A percentile compares a stretch with the other conserved stretches of the same genome.
These are phyloP conservation scores for Pteronura brasiliensis DNA, from an alignment of 2,113 vertebrate species.

Conservation along the genomic window DNA sequence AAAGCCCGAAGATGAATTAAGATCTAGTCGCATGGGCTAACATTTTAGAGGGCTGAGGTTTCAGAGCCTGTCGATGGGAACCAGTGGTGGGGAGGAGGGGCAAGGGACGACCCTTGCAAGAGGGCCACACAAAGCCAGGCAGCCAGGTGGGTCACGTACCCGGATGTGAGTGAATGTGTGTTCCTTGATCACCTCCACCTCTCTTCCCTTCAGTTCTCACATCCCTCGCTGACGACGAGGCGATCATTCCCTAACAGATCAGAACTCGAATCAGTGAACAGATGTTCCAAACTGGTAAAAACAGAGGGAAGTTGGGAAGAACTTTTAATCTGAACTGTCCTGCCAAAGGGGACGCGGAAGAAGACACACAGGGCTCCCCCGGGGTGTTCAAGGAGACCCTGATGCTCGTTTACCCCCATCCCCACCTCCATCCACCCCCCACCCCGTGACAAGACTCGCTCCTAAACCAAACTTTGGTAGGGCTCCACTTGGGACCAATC, in stretches of 20 bases:
- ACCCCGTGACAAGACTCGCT: neutral
- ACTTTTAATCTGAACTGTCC: neutral
- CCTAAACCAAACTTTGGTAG: neutral
- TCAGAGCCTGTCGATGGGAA: neutral
- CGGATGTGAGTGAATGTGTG: fast-evolving
- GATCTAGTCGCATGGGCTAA: neutral
- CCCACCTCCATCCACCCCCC: too few species aligned
- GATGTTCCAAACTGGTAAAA: neutral
- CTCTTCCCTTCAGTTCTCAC: neutral
- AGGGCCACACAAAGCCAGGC: neutral
- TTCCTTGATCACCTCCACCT: neutral
- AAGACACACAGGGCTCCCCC: fast-evolving
- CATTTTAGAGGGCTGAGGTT: neutral
- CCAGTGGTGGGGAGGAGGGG: neutral
- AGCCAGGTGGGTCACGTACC: too few species aligned
- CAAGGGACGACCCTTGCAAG: neutral
- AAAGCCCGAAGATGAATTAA: neutral
- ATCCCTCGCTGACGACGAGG: neutral
- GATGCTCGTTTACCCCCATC: too few species aligned
- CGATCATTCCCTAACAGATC: neutral
- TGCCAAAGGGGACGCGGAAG: neutral
- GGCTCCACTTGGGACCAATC: neutral
- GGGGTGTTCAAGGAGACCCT: neutral
- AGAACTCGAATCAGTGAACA: neutral
- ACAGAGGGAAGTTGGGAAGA: neutral